phyloP scores from a whole-genome alignment of 1,140 invertebrate genomes.

The Diorhabda carinulata region DNA sequence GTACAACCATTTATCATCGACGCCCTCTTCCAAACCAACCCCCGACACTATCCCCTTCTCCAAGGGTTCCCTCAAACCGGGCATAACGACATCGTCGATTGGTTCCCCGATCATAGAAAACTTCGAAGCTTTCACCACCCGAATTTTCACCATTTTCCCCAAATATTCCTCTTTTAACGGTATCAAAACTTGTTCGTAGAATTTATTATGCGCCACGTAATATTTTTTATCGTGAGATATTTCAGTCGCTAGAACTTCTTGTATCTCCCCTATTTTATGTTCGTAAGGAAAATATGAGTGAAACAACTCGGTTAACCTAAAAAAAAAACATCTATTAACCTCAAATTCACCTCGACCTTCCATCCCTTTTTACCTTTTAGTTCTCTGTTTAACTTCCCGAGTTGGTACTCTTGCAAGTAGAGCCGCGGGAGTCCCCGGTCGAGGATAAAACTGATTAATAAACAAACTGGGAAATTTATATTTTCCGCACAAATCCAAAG shows the following conservation, averaged over 20 bases:
- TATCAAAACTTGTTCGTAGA: conserved; percentile 90
- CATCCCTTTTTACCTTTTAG: conserved; percentile 55
- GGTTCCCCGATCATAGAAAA: conserved; percentile 81
- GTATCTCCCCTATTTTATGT: conserved; percentile 68
- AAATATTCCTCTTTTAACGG: conserved; percentile 72
- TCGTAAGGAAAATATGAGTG: conserved; percentile 85
- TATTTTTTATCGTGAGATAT: conserved; percentile 85
- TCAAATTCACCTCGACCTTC: not conserved
- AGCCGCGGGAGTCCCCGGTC: conserved; percentile 93
- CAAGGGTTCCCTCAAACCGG: conserved; percentile 52
- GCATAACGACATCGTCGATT: conserved; percentile 51
- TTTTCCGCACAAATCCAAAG: conserved; percentile 76
- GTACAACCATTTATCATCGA: conserved; percentile 9
- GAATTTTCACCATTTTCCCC: conserved; percentile 79
- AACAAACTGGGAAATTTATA: conserved; percentile 93
- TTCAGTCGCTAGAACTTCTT: conserved; percentile 89
- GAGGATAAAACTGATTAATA: conserved; percentile 96
- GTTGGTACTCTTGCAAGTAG: conserved; percentile 78
- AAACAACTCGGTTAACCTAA: conserved; percentile 81
- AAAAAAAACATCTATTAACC: not conserved
- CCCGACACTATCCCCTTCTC: conserved; percentile 54
- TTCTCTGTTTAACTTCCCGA: conserved; percentile 84
- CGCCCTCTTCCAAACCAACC: conserved; percentile 25
- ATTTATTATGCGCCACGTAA: conserved; percentile 94
- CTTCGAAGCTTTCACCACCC: conserved; percentile 73